phyloP scores from a whole-genome alignment of 1,140 invertebrate genomes.

The Aricia agestis region DNA sequence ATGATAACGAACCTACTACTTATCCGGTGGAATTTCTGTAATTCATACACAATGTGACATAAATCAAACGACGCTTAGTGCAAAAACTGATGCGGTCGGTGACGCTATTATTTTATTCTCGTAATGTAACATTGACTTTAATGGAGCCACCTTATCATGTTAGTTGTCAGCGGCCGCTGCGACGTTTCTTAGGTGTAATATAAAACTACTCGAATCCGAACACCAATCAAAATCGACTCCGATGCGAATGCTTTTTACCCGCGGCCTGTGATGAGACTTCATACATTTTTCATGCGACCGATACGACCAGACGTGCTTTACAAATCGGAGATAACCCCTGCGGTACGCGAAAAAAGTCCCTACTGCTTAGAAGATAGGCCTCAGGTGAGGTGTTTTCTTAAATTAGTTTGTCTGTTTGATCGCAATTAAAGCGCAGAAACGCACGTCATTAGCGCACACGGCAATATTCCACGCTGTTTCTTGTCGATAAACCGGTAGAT shows the following conservation, averaged over 20 bases:
- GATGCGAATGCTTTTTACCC: conserved; percentile 54
- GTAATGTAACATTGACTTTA: conserved; percentile 22
- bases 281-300: conserved; percentile 66
- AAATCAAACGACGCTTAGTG: conserved; percentile 12
- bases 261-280: conserved; percentile 48
- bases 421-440: conserved; percentile 71
- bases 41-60: conserved; percentile 12
- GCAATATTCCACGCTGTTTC: conserved; percentile 70
- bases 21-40: conserved; percentile 3
- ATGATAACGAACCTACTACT: conserved; percentile 12
- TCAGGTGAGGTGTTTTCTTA: conserved; percentile 23
- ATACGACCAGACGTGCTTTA: conserved; percentile 43
- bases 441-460: conserved; percentile 66
- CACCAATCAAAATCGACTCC: conserved; percentile 61
- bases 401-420: conserved; percentile 57
- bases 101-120: conserved; percentile 22
- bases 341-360: conserved; percentile 26
- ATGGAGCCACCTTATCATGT: conserved; percentile 22
- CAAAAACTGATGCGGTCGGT: conserved; percentile 8
- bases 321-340: conserved; percentile 30
- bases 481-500: conserved; percentile 51
- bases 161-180: conserved; percentile 18
- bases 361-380: conserved; percentile 25
- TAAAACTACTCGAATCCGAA: conserved; percentile 50
- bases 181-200: conserved; percentile 45